Conservation (phyloP, 2,888 invertebrate species). For the Synergus itoensis region DNA sequence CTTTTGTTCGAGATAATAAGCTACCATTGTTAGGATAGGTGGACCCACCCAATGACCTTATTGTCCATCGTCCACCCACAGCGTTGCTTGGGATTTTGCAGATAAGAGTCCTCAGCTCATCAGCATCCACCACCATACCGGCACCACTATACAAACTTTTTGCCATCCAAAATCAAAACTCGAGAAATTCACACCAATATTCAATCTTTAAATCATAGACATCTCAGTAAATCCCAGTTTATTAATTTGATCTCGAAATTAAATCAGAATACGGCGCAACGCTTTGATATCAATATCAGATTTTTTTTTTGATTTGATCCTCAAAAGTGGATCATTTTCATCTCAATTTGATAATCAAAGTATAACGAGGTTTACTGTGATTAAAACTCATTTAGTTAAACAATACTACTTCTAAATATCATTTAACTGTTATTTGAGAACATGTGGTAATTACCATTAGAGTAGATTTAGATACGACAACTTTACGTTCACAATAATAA, state of each 20-base stretch:
- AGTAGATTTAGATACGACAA: no score
- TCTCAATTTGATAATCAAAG: no score
- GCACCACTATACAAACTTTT: constrained; percentile 43
- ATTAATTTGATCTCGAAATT: not conserved
- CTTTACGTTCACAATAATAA: no score
- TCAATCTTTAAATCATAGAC: not conserved
- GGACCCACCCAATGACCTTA: constrained; percentile 65
- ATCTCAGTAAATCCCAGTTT: not conserved
- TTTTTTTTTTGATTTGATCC: no score
- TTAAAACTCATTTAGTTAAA: no score
- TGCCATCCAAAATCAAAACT: not conserved
- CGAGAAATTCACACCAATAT: not conserved
- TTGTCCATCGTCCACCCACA: constrained; percentile 64
- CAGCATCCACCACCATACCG: constrained; percentile 50
- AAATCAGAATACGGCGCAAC: no score
- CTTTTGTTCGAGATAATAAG: constrained; percentile 76
- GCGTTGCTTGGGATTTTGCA: constrained; percentile 61
- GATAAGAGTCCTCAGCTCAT: constrained; percentile 60
- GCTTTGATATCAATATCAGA: not conserved
- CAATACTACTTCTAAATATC: no score
- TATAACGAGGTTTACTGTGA: no score
- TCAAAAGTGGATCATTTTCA: no score
- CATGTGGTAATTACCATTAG: no score
- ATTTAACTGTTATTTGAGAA: no score
- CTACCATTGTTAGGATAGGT: constrained; percentile 72